Evolutionary conservation across 2,888 invertebrate species (phyloP).

Genomic region (Bedellia somnulentella): DNA sequence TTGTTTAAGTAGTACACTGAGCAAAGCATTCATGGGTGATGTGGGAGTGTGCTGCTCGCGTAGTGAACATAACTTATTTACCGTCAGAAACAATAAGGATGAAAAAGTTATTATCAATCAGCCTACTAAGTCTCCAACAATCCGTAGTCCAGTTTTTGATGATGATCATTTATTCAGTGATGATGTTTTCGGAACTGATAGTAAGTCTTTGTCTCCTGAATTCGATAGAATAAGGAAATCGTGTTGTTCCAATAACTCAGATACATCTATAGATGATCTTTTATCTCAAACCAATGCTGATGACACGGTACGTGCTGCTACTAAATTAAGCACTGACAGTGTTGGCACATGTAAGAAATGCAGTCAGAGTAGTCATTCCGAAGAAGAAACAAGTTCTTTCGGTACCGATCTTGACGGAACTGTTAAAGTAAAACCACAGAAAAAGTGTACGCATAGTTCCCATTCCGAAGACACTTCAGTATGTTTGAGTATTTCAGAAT

Average conservation of each 20-base stretch:
- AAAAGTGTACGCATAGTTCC: conserved; percentile 80
- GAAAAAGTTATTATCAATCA: conserved; percentile 63
- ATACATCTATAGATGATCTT: conserved; percentile 66
- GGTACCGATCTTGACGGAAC: conserved; percentile 82
- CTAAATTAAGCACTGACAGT: conserved; percentile 49
- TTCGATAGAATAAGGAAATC: conserved; percentile 39
- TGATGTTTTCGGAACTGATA: conserved; percentile 64
- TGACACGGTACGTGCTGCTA: conserved; percentile 54
- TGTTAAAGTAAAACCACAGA: conserved; percentile 77
- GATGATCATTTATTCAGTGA: conserved; percentile 62
- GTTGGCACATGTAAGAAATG: conserved; percentile 62
- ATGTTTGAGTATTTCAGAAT: conserved; percentile 82
- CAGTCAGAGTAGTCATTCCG: conserved; percentile 73
- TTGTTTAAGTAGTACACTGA: conserved; percentile 46
- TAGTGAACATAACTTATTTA: conserved; percentile 37
- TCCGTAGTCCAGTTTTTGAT: conserved; percentile 62
- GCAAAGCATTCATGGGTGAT: conserved; percentile 49
- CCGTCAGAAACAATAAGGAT: conserved; percentile 31
- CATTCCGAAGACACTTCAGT: conserved; percentile 87
- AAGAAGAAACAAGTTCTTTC: conserved; percentile 74
- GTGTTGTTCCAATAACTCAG: conserved; percentile 64
- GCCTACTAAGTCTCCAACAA: conserved; percentile 63
- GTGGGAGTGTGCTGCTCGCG: conserved; percentile 47
- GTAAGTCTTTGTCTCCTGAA: conserved; percentile 63
- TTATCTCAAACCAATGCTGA: conserved; percentile 61